These are phyloP conservation scores for Yponomeuta evonymella DNA, from an alignment of 2,888 invertebrate species.

Conservation along the genomic window DNA sequence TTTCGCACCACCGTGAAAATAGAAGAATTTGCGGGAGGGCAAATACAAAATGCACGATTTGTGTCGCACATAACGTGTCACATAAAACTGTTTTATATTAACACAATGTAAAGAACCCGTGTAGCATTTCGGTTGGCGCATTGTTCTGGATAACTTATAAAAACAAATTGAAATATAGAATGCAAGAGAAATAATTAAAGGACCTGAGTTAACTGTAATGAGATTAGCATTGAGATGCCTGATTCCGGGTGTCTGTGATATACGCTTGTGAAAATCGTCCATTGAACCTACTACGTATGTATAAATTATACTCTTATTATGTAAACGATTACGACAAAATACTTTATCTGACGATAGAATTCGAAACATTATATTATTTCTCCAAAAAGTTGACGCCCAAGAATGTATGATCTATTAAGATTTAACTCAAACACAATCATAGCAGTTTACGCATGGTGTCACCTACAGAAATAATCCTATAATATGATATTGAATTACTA, in stretches of 20 bases:
- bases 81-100: conserved; percentile 1
- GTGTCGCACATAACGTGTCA: neutral
- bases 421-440: neutral
- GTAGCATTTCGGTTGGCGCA: conserved; percentile 27
- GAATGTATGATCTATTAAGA: neutral
- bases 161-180: conserved; percentile 16
- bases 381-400: neutral
- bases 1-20: too few relatives aligned
- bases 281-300: conserved; percentile 47
- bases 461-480: neutral
- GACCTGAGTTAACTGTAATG: conserved; percentile 14
- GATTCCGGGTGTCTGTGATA: conserved; percentile 57
- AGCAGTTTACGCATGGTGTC: neutral
- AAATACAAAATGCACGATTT: neutral
- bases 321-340: conserved; percentile 10
- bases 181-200: neutral
- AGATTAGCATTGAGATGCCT: conserved; percentile 49
- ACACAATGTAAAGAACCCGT: neutral
- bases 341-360: conserved; percentile 13
- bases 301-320: conserved; percentile 19
- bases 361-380: neutral
- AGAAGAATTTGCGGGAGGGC: neutral
- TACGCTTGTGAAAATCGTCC: conserved; percentile 73
- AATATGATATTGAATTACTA: neutral
- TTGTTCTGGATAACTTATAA: conserved; percentile 75